A percentile compares a stretch with the other conserved stretches of the same genome.
phyloP scores from a whole-genome alignment of 2,797 vertebrate genomes.

The Loris lydekkerianus region DNA sequence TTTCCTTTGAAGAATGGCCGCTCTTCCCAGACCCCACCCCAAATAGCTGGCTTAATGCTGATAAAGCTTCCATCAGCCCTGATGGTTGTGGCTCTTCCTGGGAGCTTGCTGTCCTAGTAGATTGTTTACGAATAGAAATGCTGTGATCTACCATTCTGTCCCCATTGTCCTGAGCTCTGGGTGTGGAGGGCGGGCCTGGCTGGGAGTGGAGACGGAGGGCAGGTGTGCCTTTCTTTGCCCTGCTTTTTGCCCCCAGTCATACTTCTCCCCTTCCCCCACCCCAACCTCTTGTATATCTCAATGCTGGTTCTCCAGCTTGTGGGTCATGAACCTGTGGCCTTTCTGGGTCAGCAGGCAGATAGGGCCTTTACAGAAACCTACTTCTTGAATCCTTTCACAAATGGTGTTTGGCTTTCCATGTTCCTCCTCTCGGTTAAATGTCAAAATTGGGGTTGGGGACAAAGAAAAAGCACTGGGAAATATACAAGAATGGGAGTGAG shows the following conservation, averaged over 20 bases:
- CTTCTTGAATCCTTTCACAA: not conserved
- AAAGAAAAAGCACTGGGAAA: not conserved
- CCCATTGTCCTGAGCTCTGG: not conserved
- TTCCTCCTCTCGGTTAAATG: not conserved
- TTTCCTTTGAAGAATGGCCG: conserved; percentile 40
- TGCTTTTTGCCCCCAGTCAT: not conserved
- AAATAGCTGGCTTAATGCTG: not conserved
- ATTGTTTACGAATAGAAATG: not conserved
- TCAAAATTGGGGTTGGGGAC: not conserved
- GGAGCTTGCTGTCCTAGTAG: not conserved
- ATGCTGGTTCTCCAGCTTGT: not conserved
- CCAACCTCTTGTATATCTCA: accelerated
- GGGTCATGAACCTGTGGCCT: not conserved
- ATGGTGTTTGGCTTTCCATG: not conserved
- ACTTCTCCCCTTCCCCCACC: not conserved
- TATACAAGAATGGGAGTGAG: accelerated
- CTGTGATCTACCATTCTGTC: not conserved
- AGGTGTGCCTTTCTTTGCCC: not conserved
- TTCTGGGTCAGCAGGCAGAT: conserved; percentile 8
- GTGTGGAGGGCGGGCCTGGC: not conserved
- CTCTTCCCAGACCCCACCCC: not conserved
- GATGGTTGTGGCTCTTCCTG: not conserved
- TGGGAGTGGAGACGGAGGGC: not conserved
- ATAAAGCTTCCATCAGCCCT: not conserved
- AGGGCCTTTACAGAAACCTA: not conserved